Evolutionary conservation across 2,113 vertebrate species (phyloP).

Genomic region (Tragelaphus imberbis): DNA sequence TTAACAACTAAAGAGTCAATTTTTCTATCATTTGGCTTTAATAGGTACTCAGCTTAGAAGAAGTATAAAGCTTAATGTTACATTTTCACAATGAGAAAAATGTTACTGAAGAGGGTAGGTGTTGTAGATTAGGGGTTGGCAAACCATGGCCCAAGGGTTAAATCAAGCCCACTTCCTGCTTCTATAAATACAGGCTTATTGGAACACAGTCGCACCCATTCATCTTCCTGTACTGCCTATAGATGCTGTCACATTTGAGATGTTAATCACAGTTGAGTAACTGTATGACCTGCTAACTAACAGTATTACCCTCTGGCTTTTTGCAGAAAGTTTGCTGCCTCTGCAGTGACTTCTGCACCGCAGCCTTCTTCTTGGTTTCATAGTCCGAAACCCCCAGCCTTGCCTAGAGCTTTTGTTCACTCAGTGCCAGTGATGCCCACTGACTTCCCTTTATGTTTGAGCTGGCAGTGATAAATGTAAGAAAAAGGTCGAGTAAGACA

Average conservation of each 20-base stretch:
- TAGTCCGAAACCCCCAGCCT: background rate
- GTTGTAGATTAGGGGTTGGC: background rate
- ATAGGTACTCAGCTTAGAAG: slow-evolving; percentile 20
- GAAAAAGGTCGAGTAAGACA: background rate
- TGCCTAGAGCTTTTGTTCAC: background rate
- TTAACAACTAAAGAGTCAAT: slow-evolving; percentile 14
- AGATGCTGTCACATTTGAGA: background rate
- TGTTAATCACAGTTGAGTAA: background rate
- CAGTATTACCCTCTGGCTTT: background rate
- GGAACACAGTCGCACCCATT: background rate
- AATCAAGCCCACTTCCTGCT: background rate
- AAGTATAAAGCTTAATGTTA: slow-evolving; percentile 30
- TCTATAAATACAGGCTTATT: background rate
- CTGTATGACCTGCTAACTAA: background rate
- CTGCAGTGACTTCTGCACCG: background rate
- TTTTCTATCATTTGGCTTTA: slow-evolving; percentile 19
- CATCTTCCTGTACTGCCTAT: background rate
- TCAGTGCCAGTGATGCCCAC: background rate
- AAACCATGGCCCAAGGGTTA: background rate
- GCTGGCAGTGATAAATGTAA: background rate
- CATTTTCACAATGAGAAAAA: slow-evolving; percentile 28
- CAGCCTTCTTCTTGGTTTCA: background rate
- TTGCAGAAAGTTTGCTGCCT: background rate
- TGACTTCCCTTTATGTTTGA: background rate
- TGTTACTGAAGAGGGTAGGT: background rate